These are phyloP conservation scores for Datnioides undecimradiatus DNA, from an alignment of 2,113 vertebrate species.

Conservation along the genomic window DNA sequence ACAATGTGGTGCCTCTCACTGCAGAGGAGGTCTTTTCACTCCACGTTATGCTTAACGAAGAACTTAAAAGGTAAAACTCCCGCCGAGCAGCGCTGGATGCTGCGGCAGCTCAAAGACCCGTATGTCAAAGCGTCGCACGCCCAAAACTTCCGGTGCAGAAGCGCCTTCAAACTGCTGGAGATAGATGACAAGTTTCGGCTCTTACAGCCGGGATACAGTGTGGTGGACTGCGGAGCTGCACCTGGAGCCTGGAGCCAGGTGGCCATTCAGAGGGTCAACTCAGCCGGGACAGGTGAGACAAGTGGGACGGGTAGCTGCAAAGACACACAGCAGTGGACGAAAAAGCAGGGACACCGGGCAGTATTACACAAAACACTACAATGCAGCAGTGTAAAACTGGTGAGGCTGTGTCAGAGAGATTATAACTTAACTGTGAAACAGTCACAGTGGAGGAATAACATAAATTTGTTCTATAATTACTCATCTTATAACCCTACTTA, in stretches of 20 bases:
- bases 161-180: conserved; percentile 95
- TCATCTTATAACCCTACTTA: no score
- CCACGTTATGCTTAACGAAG: conserved; percentile 48
- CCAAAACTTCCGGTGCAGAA: conserved; percentile 91
- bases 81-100: conserved; percentile 88
- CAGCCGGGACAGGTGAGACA: conserved; percentile 85
- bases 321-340: not conserved
- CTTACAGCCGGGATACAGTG: conserved; percentile 85
- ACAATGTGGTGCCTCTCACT: conserved; percentile 48
- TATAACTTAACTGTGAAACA: not conserved
- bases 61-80: conserved; percentile 78
- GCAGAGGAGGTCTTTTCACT: conserved; percentile 78
- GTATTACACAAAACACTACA: not conserved
- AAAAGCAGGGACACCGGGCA: not conserved
- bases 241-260: conserved; percentile 98
- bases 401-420: not conserved
- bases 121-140: conserved; percentile 89
- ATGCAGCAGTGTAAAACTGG: not conserved
- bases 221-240: conserved; percentile 94
- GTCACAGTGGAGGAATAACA: no score
- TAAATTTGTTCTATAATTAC: no score
- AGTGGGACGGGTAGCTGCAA: conserved; percentile 77
- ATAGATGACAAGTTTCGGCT: conserved; percentile 86
- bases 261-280: conserved; percentile 90
- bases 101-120: conserved; percentile 89